A percentile compares a stretch with the other conserved stretches of the same genome.
Conservation (phyloP, 2,888 invertebrate species). For the Laothoe populi region DNA sequence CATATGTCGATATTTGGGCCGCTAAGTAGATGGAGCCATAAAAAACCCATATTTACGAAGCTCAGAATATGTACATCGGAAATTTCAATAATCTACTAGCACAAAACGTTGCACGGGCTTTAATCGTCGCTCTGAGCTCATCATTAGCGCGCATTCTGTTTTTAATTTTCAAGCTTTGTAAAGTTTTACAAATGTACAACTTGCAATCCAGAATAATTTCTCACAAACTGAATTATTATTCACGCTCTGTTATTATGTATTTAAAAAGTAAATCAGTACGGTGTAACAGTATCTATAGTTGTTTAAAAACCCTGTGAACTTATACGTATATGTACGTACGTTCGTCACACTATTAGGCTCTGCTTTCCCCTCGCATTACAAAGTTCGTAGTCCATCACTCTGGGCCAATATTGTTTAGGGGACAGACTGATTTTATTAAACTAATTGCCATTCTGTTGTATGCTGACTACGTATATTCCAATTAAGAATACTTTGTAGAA, state of each 20-base stretch:
- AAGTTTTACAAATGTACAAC: background rate
- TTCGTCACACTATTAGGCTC: background rate
- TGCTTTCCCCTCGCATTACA: background rate
- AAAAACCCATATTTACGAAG: too few relatives aligned
- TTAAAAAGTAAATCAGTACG: too few relatives aligned
- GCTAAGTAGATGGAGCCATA: too few relatives aligned
- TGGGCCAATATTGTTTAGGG: constrained; percentile 7
- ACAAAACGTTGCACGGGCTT: background rate
- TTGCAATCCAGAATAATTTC: background rate
- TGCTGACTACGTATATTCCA: background rate
- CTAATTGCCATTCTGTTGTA: background rate
- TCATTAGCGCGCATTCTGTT: constrained; percentile 2
- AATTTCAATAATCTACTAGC: constrained; percentile 4
- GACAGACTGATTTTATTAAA: constrained; percentile 12
- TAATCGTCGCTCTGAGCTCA: background rate
- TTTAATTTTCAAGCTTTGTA: constrained; percentile 1
- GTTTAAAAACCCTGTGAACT: too few relatives aligned
- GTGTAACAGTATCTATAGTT: too few relatives aligned
- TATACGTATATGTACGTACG: background rate
- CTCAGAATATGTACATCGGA: too few relatives aligned
- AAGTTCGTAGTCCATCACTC: constrained; percentile 6
- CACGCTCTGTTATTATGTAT: background rate
- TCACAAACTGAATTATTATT: background rate
- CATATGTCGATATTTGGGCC: too few relatives aligned
- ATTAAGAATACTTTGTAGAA: background rate